Conservation (phyloP, 2,113 vertebrate species). For the Chaetodon trifascialis region DNA sequence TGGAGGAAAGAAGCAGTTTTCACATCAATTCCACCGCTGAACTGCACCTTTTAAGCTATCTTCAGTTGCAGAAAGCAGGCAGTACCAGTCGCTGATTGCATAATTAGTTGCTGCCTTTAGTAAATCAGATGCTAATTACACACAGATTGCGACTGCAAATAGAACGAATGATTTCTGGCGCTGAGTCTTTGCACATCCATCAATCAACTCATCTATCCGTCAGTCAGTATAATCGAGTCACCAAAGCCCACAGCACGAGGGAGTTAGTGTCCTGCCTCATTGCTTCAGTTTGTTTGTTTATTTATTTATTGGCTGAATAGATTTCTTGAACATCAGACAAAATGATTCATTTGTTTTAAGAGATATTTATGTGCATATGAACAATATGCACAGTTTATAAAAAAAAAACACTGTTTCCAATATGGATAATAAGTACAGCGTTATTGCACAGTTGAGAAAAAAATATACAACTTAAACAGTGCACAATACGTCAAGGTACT, state of each 20-base stretch:
- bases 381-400: no score
- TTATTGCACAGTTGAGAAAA: no score
- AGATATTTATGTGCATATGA: no score
- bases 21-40: slow-evolving; percentile 26
- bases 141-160: slow-evolving; percentile 54
- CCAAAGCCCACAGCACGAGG: neutral
- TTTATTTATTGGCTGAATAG: neutral
- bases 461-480: no score
- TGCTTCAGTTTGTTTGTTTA: neutral
- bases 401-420: no score
- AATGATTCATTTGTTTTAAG: neutral
- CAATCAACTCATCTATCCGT: slow-evolving; percentile 45
- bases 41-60: slow-evolving; percentile 6
- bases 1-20: slow-evolving; percentile 20
- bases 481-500: no score
- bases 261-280: slow-evolving; percentile 10
- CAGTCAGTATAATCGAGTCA: slow-evolving; percentile 23
- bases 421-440: no score
- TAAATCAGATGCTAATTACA: slow-evolving; percentile 70
- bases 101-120: slow-evolving; percentile 57
- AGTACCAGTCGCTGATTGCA: slow-evolving; percentile 52
- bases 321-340: slow-evolving; percentile 12
- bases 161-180: slow-evolving; percentile 27
- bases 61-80: slow-evolving; percentile 4
- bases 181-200: slow-evolving; percentile 41